phyloP scores from a whole-genome alignment of 2,113 vertebrate genomes.

The Notothenia coriiceps region DNA sequence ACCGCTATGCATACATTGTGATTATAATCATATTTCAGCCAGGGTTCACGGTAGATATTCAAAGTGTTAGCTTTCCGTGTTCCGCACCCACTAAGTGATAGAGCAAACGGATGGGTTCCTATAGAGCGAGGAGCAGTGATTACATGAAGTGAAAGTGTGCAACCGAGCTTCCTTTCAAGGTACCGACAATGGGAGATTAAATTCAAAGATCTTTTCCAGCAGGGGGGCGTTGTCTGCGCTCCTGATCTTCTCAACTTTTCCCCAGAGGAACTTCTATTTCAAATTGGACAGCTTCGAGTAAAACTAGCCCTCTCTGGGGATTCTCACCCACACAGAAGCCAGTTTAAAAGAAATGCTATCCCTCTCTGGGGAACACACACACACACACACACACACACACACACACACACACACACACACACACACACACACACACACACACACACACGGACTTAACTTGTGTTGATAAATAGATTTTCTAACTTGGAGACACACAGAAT shows the following conservation, averaged over 20 bases:
- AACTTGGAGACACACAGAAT: not conserved
- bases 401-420: not conserved
- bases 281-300: constrained; percentile 69
- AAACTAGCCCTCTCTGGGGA: constrained; percentile 70
- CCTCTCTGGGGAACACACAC: constrained; percentile 39
- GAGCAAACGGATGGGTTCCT: constrained; percentile 24
- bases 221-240: constrained; percentile 42
- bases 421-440: not conserved
- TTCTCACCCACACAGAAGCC: constrained; percentile 55
- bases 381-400: not conserved
- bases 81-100: constrained; percentile 15
- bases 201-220: constrained; percentile 60
- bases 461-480: no score
- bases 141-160: constrained; percentile 37
- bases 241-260: constrained; percentile 62
- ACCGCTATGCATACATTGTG: constrained; percentile 45
- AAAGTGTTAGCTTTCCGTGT: constrained; percentile 30
- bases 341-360: constrained; percentile 63
- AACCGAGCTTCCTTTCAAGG: constrained; percentile 50
- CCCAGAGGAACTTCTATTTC: constrained; percentile 70
- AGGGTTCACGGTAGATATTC: constrained; percentile 37
- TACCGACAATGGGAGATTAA: constrained; percentile 48
- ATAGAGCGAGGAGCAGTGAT: constrained; percentile 32
- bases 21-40: constrained; percentile 58
- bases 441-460: not conserved